Conservation (phyloP, 1,140 invertebrate species). For the Chironomus striatipennis region DNA sequence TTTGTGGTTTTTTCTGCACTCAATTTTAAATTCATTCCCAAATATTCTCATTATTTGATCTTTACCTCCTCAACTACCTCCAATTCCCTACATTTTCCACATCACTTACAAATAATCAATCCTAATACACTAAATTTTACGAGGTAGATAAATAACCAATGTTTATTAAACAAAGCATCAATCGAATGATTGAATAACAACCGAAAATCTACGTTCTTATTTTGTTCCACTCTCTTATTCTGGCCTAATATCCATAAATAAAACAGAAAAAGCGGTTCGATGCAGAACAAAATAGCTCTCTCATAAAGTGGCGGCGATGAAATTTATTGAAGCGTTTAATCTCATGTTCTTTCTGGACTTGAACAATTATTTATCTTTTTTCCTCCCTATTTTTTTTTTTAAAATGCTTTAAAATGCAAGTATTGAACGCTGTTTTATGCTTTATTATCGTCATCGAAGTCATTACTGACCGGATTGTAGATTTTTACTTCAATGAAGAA, state of each 20-base stretch:
- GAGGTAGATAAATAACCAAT: slow-evolving; percentile 4
- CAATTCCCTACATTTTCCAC: no score
- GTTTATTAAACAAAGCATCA: slow-evolving; percentile 4
- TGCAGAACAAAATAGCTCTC: background rate
- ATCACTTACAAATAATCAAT: no score
- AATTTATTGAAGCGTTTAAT: slow-evolving; percentile 23
- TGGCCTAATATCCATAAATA: slow-evolving; percentile 3
- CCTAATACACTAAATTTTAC: no score
- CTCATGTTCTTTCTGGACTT: slow-evolving; percentile 3
- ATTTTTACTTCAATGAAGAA: no score
- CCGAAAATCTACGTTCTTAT: background rate
- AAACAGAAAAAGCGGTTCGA: background rate
- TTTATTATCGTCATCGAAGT: no score
- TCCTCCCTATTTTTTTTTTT: background rate
- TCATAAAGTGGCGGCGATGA: background rate
- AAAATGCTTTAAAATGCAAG: background rate
- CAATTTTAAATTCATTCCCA: no score
- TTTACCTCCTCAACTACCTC: no score
- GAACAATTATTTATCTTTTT: slow-evolving; percentile 14
- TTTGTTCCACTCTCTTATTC: background rate
- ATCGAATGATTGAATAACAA: slow-evolving; percentile 4
- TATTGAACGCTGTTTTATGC: no score
- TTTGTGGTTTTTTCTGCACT: no score
- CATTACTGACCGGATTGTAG: no score
- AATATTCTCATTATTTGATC: no score